Evolutionary conservation across 2,797 vertebrate species (phyloP).

Genomic region (Poeciliopsis paucimaculata): DNA sequence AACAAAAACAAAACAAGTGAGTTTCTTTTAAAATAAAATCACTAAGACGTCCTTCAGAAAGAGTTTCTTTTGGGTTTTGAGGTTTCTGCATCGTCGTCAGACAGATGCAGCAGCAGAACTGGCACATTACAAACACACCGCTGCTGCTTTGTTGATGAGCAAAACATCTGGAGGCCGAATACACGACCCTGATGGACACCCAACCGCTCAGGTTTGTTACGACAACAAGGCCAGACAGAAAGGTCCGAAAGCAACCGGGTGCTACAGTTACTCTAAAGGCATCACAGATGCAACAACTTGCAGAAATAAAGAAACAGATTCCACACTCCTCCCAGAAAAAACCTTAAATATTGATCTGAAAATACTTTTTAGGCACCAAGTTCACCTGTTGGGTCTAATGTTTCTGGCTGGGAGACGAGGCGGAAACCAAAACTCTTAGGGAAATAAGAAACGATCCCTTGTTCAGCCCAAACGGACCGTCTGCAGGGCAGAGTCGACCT

Average conservation of each 20-base stretch:
- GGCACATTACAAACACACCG: background rate
- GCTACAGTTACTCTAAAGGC: constrained; percentile 53
- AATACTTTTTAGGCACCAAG: constrained; percentile 69
- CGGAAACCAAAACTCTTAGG: constrained; percentile 39
- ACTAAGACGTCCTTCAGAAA: background rate
- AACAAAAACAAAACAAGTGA: background rate
- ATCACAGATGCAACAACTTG: constrained; percentile 71
- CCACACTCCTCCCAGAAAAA: constrained; percentile 2
- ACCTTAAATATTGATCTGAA: constrained; percentile 23
- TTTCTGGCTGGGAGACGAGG: constrained; percentile 38
- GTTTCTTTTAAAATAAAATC: background rate
- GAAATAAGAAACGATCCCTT: constrained; percentile 60
- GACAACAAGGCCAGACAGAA: constrained; percentile 44
- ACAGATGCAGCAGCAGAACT: background rate
- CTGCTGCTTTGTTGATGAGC: background rate
- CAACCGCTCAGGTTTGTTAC: constrained; percentile 24
- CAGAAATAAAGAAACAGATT: constrained; percentile 7
- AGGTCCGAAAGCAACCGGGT: constrained; percentile 37
- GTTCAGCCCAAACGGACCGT: background rate
- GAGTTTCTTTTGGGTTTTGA: background rate
- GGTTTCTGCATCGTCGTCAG: background rate
- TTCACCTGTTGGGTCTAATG: constrained; percentile 46
- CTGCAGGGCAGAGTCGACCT: constrained; percentile 1
- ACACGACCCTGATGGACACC: constrained; percentile 18
- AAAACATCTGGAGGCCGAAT: constrained; percentile 18